Evolutionary conservation across 2,113 vertebrate species (phyloP).

Genomic region (Seriola aureovittata): DNA sequence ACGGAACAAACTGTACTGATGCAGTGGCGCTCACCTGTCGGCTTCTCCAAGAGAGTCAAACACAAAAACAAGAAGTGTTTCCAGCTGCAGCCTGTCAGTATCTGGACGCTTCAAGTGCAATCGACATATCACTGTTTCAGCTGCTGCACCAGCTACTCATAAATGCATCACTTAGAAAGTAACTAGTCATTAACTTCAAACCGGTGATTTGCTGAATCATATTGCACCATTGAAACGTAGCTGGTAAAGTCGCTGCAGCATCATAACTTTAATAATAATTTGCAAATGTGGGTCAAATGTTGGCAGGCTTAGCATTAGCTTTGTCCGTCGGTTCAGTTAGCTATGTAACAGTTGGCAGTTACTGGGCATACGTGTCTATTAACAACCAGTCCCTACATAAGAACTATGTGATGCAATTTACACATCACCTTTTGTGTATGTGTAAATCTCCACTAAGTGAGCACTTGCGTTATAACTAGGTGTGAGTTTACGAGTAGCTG

Average conservation of each 20-base stretch:
- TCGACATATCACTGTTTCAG: neutral
- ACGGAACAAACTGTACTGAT: neutral
- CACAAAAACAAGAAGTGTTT: constrained; percentile 11
- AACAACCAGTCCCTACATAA: neutral
- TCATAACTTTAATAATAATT: neutral
- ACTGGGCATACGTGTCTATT: neutral
- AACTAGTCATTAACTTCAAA: neutral
- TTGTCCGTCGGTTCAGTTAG: neutral
- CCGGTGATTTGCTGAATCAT: neutral
- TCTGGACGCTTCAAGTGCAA: neutral
- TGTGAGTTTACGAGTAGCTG: constrained; percentile 6
- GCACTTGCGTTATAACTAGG: too few relatives aligned
- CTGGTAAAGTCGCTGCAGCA: neutral
- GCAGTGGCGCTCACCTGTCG: neutral
- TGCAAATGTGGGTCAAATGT: neutral
- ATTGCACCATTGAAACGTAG: neutral
- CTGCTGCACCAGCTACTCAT: constrained; percentile 25
- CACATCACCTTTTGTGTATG: neutral
- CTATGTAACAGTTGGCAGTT: neutral
- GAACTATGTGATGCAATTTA: neutral
- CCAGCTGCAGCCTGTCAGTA: neutral
- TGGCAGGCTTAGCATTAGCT: neutral
- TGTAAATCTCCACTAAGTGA: neutral
- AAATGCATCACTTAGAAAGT: neutral
- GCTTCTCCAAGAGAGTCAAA: neutral